A percentile compares a stretch with the other conserved stretches of the same genome.
Conservation (phyloP, 2,888 invertebrate genomes). For the Apodemia hepburni region DNA sequence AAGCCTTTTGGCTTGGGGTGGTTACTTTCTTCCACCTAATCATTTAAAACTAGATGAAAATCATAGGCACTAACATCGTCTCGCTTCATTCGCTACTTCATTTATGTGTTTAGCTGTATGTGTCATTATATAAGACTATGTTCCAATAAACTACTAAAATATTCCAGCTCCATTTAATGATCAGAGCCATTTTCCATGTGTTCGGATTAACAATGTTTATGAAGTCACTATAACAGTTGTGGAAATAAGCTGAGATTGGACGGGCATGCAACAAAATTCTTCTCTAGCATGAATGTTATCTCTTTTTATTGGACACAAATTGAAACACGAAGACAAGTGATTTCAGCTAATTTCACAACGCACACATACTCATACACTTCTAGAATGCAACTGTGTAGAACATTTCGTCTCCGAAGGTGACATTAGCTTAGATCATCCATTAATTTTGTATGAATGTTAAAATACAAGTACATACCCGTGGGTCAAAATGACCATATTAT, state of each 20-base stretch:
- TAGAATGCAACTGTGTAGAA: constrained; percentile 55
- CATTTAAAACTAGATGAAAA: constrained; percentile 1
- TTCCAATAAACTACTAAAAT: constrained; percentile 6
- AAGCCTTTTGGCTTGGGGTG: constrained; percentile 2
- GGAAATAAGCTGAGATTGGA: constrained; percentile 75
- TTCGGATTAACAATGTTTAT: background rate
- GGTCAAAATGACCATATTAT: background rate
- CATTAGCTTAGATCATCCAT: background rate
- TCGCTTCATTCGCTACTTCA: constrained; percentile 52
- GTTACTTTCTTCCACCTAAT: constrained; percentile 13
- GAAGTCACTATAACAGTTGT: constrained; percentile 42
- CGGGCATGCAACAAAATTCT: constrained; percentile 57
- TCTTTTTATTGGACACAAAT: constrained; percentile 31
- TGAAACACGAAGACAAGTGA: constrained; percentile 49
- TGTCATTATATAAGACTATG: constrained; percentile 18
- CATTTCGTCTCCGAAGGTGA: background rate
- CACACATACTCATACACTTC: constrained; percentile 53
- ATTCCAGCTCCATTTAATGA: background rate
- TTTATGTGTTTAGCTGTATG: constrained; percentile 26
- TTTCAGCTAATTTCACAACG: constrained; percentile 74
- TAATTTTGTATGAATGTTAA: background rate
- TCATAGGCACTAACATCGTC: constrained; percentile 18
- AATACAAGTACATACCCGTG: too few species aligned
- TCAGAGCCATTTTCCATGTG: background rate
- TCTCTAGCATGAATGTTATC: constrained; percentile 50